Base-by-base conservation (phyloP, 1,140 invertebrate species). In the Sycophila sp. region DNA sequence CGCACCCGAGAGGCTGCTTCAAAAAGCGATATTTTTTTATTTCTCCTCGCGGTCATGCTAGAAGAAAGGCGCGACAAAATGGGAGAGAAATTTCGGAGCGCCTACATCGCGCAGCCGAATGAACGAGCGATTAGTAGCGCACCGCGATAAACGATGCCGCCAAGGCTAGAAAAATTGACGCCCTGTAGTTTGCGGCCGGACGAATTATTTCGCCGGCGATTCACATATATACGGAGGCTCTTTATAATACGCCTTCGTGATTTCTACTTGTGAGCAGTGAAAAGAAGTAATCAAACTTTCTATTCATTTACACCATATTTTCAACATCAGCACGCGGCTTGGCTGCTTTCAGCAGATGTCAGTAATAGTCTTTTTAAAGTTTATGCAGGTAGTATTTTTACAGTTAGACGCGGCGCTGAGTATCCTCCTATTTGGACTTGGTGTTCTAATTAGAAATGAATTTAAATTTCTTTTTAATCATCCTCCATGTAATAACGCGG, bases 51-150 rank as follows among this genome's bases (percentile, higher is more conserved):
- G 3, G n/a, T 8, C n/a, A 40, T 40, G n/a, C 3, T 40, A 4
- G 59, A 34, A 51, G 45, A 51, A 38, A 53, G 47, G 15, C 22
- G 32, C 32, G 62, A 64, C 62, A 53, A 64, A 53, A 26, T 22
- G 47, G 6, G 19, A 24, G 15, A 30, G 38, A 56, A 22, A 66
- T 55, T 66, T 66, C 22, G 11, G 28, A 28, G 3, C 5, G 0
- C 17, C 19, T 17, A 13, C 40, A 17, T 45, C 38, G 45, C 58
- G 30, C 58, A 26, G 24, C 4, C n/a, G n/a, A 45, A 42, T 42
- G 17, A 26, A 47, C 2, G 7, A 26, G 17, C 42, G 42, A 62
- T 49, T 62, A 45, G 17, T 47, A 15, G 24, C 7, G 11, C 36
- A 49, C 24, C 17, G 47, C 17, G 38, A 64, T 51, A 15, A 51